phyloP scores from a whole-genome alignment of 1,140 invertebrate species.

The Archivesica marissinica region DNA sequence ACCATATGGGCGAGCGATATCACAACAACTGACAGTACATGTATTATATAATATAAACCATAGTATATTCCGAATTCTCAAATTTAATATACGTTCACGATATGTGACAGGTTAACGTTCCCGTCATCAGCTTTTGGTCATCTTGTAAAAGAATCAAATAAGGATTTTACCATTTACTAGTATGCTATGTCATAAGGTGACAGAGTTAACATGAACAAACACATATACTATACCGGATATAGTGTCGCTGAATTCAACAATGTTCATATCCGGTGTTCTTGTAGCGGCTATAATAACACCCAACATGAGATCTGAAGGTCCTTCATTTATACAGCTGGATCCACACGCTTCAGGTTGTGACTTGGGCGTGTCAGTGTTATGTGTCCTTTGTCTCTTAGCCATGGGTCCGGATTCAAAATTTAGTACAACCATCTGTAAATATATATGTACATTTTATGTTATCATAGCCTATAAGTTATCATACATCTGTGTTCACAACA shows the following conservation, averaged over 20 bases:
- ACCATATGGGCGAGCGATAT: too few species aligned
- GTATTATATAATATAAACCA: neutral
- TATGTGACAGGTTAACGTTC: neutral
- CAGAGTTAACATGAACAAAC: too few species aligned
- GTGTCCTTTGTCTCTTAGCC: constrained; percentile 5
- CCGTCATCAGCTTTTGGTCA: neutral
- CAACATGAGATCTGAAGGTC: neutral
- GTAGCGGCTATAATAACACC: neutral
- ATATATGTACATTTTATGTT: too few species aligned
- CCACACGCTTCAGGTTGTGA: neutral
- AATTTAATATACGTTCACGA: neutral
- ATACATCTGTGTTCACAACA: too few species aligned
- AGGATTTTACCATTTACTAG: too few species aligned
- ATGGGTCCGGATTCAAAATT: neutral
- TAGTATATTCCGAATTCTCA: neutral
- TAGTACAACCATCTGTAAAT: too few species aligned
- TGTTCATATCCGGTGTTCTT: neutral
- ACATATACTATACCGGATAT: neutral
- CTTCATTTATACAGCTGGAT: neutral
- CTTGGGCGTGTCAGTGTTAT: neutral
- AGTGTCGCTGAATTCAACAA: constrained; percentile 4
- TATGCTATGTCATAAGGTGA: too few species aligned
- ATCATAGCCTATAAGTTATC: too few species aligned
- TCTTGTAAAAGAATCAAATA: neutral
- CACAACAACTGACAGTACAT: too few species aligned